Percentiles rank a stretch among this genome's conserved stretches.
phyloP scores from a whole-genome alignment of 2,888 invertebrate genomes.

The Ophion slaviceki region DNA sequence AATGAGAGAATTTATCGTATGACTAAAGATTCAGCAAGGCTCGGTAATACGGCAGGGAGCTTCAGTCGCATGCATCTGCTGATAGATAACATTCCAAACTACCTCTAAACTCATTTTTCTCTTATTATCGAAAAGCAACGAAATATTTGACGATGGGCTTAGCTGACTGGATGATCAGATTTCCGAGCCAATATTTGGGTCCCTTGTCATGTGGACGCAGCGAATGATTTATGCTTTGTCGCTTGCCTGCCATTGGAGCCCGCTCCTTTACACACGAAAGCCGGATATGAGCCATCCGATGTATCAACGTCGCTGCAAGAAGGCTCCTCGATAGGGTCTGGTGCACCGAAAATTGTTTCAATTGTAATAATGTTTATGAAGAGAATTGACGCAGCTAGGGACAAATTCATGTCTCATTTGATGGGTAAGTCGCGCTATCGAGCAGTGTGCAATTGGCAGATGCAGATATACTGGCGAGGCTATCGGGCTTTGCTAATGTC shows the following conservation, averaged over 20 bases:
- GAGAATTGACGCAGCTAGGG: background rate
- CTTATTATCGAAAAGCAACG: too few relatives aligned
- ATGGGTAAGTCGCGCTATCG: background rate
- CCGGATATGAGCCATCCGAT: slow-evolving; percentile 48
- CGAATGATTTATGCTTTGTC: background rate
- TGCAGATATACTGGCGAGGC: slow-evolving; percentile 10
- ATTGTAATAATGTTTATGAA: background rate
- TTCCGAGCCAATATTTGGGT: background rate
- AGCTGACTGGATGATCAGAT: background rate
- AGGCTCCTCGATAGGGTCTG: slow-evolving; percentile 29
- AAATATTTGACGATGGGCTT: too few relatives aligned
- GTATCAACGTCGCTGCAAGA: slow-evolving; percentile 28
- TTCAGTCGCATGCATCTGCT: too few relatives aligned
- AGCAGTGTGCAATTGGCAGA: background rate
- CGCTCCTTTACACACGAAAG: slow-evolving; percentile 65
- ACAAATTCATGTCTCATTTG: slow-evolving; percentile 19
- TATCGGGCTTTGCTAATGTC: slow-evolving; percentile 7
- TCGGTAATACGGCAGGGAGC: too few relatives aligned
- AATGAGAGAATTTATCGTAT: too few relatives aligned
- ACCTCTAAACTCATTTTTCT: too few relatives aligned
- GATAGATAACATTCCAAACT: too few relatives aligned
- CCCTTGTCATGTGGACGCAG: background rate
- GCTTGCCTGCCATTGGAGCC: slow-evolving; percentile 44
- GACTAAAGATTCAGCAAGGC: too few relatives aligned
- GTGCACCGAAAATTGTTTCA: background rate